A percentile compares a stretch with the other conserved stretches of the same genome.
phyloP scores from a whole-genome alignment of 2,888 invertebrate genomes.

The Odontomyia ornata region DNA sequence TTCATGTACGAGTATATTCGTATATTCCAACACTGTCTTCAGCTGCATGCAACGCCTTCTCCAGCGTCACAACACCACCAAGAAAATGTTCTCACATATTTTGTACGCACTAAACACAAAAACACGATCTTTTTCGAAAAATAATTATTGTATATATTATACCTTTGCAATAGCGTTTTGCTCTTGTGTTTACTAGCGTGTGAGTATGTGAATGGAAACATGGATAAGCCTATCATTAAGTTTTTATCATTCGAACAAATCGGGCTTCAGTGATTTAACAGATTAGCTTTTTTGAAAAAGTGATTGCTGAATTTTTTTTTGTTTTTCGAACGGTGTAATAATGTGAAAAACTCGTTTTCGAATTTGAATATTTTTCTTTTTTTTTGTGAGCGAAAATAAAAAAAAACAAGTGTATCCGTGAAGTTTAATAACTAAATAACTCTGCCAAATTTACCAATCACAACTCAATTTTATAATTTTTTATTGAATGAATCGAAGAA shows the following conservation, averaged over 20 bases:
- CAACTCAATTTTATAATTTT: too few relatives aligned
- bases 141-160: slow-evolving; percentile 8
- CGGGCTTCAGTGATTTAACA: slow-evolving; percentile 39
- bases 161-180: slow-evolving; percentile 21
- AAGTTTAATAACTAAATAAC: too few relatives aligned
- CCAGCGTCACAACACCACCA: neutral
- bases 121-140: slow-evolving; percentile 30
- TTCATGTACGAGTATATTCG: neutral
- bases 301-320: neutral
- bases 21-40: slow-evolving; percentile 7
- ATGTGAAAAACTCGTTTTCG: neutral
- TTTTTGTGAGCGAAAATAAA: neutral
- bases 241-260: slow-evolving; percentile 45
- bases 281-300: slow-evolving; percentile 14
- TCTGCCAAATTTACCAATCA: too few relatives aligned
- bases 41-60: slow-evolving; percentile 38
- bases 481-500: too few relatives aligned
- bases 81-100: slow-evolving; percentile 27
- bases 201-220: slow-evolving; percentile 35
- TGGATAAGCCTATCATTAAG: slow-evolving; percentile 43
- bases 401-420: too few relatives aligned
- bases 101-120: slow-evolving; percentile 23
- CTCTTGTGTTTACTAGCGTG: slow-evolving; percentile 24
- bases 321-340: too few relatives aligned
- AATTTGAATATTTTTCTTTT: neutral